Conservation (phyloP, 2,113 vertebrate species). For the Passer montanus region DNA sequence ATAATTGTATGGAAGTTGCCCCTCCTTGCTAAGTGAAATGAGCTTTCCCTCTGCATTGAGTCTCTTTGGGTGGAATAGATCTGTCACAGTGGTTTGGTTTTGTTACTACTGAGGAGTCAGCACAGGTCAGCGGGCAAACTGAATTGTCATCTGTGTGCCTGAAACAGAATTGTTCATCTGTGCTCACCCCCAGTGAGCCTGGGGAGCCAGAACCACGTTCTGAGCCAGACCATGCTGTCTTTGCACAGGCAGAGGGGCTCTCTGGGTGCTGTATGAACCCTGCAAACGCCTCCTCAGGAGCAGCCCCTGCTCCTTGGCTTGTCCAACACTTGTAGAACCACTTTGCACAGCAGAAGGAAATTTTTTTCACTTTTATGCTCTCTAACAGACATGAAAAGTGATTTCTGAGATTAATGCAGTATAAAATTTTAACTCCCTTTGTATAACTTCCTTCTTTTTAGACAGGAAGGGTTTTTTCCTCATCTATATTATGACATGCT, state of each 20-base stretch:
- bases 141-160: not conserved
- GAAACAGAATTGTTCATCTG: not conserved
- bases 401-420: slow-evolving; percentile 25
- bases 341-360: not conserved
- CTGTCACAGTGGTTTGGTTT: not conserved
- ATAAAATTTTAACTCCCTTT: slow-evolving; percentile 13
- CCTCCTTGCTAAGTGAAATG: not conserved
- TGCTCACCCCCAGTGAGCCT: not conserved
- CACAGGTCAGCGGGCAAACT: slow-evolving; percentile 22
- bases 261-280: not conserved
- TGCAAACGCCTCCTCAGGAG: accelerated
- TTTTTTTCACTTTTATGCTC: not conserved
- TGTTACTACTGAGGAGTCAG: not conserved
- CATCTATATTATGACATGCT: not conserved
- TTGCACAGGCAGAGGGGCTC: not conserved
- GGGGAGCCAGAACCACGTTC: not conserved
- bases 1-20: not conserved
- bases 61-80: not conserved
- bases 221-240: not conserved
- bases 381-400: not conserved
- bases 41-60: not conserved
- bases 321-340: not conserved
- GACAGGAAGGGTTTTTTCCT: not conserved
- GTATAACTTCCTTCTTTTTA: not conserved
- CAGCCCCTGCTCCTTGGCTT: not conserved